phyloP scores from a whole-genome alignment of 2,888 invertebrate species.

The Pinctada fucata region DNA sequence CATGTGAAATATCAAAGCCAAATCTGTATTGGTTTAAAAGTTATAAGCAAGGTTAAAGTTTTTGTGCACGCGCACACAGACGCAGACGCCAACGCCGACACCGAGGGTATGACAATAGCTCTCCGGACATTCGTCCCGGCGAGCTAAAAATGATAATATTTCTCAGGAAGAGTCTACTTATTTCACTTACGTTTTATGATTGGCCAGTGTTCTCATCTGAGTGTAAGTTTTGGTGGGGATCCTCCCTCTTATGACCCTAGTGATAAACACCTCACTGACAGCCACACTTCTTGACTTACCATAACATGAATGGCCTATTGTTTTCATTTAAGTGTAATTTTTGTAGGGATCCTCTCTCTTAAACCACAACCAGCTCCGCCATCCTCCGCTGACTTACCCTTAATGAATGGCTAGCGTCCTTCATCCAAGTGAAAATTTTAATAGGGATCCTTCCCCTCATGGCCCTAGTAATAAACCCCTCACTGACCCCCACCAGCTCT shows the following conservation, averaged over 20 bases:
- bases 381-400: constrained; percentile 44
- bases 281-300: constrained; percentile 80
- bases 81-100: too few species aligned
- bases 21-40: too few species aligned
- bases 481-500: constrained; percentile 90
- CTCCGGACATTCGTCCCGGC: too few species aligned
- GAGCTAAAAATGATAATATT: too few species aligned
- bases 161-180: too few species aligned
- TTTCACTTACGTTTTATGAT: constrained; percentile 68
- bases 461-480: constrained; percentile 86
- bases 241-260: constrained; percentile 78
- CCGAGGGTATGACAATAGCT: too few species aligned
- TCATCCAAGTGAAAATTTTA: constrained; percentile 59
- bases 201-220: constrained; percentile 58
- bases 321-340: too few species aligned
- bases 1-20: too few species aligned
- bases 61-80: too few species aligned
- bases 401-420: constrained; percentile 69
- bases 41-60: too few species aligned
- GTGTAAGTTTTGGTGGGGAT: constrained; percentile 59
- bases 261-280: constrained; percentile 89
- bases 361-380: too few species aligned
- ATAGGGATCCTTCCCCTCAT: constrained; percentile 65
- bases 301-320: constrained; percentile 27
- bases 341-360: too few species aligned